Evolutionary conservation across 2,797 vertebrate genomes (phyloP).

Genomic region (Cyclura pinguis): DNA sequence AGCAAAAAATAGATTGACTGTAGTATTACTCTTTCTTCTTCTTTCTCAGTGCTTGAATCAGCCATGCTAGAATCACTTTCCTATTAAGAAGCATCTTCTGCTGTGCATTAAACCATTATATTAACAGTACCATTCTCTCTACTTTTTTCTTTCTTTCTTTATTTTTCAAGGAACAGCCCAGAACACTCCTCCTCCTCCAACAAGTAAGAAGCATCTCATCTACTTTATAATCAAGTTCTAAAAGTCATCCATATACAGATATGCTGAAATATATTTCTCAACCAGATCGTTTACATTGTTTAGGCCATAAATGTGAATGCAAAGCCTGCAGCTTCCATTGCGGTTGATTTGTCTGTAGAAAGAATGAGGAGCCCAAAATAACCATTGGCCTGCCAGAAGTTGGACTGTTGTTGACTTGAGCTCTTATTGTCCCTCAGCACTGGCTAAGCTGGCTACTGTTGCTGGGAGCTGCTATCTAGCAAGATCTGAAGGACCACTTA

Average conservation of each 20-base stretch:
- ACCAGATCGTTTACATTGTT: background rate
- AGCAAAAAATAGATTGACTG: background rate
- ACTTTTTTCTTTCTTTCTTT: background rate
- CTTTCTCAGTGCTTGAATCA: background rate
- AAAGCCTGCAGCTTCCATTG: background rate
- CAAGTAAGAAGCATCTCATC: background rate
- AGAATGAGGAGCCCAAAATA: background rate
- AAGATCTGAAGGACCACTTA: background rate
- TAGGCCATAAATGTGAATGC: background rate
- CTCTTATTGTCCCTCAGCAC: background rate
- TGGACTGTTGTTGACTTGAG: background rate
- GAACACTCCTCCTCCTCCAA: background rate
- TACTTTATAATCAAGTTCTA: background rate
- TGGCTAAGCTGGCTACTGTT: background rate
- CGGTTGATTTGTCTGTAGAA: background rate
- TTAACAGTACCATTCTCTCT: background rate
- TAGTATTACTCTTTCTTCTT: background rate
- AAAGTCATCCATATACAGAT: background rate
- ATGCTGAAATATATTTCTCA: background rate
- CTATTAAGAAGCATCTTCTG: background rate
- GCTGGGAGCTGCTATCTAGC: background rate
- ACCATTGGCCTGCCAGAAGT: background rate
- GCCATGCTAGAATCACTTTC: background rate
- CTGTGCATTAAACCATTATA: background rate
- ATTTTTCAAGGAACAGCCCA: background rate